phyloP scores from a whole-genome alignment of 2,888 invertebrate species.

The Thymelicus acteon region DNA sequence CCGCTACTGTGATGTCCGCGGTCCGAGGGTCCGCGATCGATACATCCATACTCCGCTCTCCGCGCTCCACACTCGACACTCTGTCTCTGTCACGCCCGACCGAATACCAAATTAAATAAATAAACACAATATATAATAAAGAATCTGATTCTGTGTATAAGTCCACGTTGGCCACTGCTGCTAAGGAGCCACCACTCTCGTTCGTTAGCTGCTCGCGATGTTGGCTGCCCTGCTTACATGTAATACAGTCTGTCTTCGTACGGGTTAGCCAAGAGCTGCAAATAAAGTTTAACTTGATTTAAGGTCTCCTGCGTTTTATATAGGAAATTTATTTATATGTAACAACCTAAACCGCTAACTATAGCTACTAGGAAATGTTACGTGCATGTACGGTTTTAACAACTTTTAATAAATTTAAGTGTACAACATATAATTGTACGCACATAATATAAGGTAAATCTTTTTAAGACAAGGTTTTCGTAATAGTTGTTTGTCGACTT shows the following conservation, averaged over 20 bases:
- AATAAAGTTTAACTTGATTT: slow-evolving; percentile 42
- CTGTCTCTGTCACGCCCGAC: slow-evolving; percentile 57
- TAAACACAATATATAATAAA: slow-evolving; percentile 67
- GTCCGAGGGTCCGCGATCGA: slow-evolving; percentile 30
- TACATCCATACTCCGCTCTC: background rate
- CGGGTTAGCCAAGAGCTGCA: slow-evolving; percentile 69
- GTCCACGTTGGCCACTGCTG: slow-evolving; percentile 67
- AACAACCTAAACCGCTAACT: too few relatives aligned
- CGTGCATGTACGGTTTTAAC: too few relatives aligned
- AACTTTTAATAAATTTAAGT: too few relatives aligned
- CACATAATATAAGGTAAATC: too few relatives aligned
- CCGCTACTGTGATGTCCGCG: slow-evolving; percentile 47
- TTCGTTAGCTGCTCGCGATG: slow-evolving; percentile 46
- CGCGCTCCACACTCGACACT: slow-evolving; percentile 36
- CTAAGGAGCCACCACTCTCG: slow-evolving; percentile 44
- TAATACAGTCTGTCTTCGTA: slow-evolving; percentile 72
- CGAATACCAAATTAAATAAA: slow-evolving; percentile 62
- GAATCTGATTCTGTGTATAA: slow-evolving; percentile 63
- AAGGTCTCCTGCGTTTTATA: background rate
- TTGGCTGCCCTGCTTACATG: slow-evolving; percentile 65
- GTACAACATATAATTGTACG: too few relatives aligned
- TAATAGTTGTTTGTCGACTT: too few relatives aligned
- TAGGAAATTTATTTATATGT: background rate
- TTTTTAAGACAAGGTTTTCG: too few relatives aligned
- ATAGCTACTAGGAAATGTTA: too few relatives aligned